Evolutionary conservation across 2,888 invertebrate species (phyloP).

Genomic region (Rotaria socialis): DNA sequence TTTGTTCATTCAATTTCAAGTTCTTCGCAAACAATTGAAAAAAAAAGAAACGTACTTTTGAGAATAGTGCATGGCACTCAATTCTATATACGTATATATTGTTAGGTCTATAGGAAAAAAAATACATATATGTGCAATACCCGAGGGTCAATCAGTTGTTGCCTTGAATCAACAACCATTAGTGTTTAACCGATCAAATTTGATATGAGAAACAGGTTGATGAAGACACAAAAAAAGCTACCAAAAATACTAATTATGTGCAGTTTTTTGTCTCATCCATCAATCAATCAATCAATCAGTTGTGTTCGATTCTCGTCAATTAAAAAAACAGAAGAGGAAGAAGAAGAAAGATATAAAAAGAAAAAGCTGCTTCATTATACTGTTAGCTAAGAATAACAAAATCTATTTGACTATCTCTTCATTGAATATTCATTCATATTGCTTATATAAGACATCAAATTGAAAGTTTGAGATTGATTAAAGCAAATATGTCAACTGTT

Average conservation of each 20-base stretch:
- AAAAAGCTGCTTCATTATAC: neutral
- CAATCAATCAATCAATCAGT: neutral
- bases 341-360: no score
- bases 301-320: neutral
- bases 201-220: neutral
- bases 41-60: neutral
- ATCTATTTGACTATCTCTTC: neutral
- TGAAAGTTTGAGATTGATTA: neutral
- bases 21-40: conserved; percentile 15
- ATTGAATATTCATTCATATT: neutral
- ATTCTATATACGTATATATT: neutral
- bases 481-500: neutral
- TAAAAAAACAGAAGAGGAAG: neutral
- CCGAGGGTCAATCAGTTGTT: conserved; percentile 19
- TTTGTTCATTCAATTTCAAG: conserved; percentile 26
- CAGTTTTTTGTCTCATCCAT: neutral
- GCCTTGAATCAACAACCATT: conserved; percentile 32
- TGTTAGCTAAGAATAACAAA: neutral
- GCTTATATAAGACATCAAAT: conserved; percentile 2
- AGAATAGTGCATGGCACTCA: conserved; percentile 18
- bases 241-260: no score
- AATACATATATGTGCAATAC: conserved; percentile 2
- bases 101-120: neutral
- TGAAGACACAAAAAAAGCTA: neutral
- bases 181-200: neutral